Conservation (phyloP, 2,113 vertebrate genomes). For the Stigmatopora argus region DNA sequence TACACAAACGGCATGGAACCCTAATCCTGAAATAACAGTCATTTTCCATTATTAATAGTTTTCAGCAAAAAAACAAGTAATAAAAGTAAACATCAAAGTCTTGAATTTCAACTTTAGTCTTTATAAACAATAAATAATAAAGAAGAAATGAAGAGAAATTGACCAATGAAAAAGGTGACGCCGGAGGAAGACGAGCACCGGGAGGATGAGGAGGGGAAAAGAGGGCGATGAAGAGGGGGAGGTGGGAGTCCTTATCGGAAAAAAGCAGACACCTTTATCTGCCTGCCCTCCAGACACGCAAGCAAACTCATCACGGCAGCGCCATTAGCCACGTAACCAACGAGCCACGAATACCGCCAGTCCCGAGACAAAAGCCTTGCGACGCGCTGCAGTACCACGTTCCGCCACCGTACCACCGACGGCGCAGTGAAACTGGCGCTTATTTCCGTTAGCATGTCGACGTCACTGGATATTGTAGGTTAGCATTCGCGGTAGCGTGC, state of each 20-base stretch:
- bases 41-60: no score
- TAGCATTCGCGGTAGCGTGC: background rate
- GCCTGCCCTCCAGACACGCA: conserved; percentile 50
- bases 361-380: background rate
- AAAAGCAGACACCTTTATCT: conserved; percentile 63
- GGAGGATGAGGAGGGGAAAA: background rate
- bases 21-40: no score
- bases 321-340: background rate
- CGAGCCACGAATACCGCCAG: background rate
- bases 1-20: no score
- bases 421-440: background rate
- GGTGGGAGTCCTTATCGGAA: conserved; percentile 68
- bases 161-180: background rate
- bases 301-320: conserved; percentile 1
- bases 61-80: no score
- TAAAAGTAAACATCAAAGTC: no score
- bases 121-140: background rate
- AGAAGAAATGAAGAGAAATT: background rate
- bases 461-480: background rate
- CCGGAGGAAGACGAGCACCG: conserved; percentile 1
- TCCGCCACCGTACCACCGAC: background rate
- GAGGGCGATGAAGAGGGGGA: conserved; percentile 52
- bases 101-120: no score
- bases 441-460: background rate
- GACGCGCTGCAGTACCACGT: background rate